These are phyloP conservation scores for Cheilosia impressa DNA, from an alignment of 2,888 invertebrate species.

Conservation along the genomic window DNA sequence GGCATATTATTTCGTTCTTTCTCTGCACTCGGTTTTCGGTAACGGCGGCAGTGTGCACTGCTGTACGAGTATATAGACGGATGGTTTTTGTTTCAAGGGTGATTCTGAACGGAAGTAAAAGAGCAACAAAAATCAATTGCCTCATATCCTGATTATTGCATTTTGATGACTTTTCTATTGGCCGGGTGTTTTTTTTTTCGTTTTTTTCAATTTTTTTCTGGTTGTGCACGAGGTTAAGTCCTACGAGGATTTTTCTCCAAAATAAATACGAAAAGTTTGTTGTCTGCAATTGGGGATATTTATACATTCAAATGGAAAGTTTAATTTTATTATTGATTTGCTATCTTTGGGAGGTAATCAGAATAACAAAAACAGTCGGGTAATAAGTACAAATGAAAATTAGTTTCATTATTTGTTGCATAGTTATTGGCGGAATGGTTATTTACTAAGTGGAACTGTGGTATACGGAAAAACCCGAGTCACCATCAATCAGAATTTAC, in stretches of 20 bases:
- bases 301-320: constrained; percentile 12
- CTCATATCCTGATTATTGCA: constrained; percentile 79
- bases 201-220: background rate
- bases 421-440: background rate
- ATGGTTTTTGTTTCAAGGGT: background rate
- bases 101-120: constrained; percentile 44
- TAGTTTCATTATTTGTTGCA: constrained; percentile 10
- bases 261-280: constrained; percentile 33
- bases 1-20: constrained; percentile 30
- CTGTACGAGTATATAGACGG: background rate
- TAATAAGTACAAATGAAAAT: background rate
- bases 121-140: constrained; percentile 68
- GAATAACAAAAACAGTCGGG: constrained; percentile 6
- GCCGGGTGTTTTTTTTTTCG: constrained; percentile 6
- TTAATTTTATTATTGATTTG: constrained; percentile 39
- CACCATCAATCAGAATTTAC: background rate
- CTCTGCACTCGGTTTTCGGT: background rate
- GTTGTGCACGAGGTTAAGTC: constrained; percentile 44
- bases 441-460: too few relatives aligned
- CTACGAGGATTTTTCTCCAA: constrained; percentile 2
- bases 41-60: background rate
- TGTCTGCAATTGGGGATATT: constrained; percentile 1
- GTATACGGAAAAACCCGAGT: too few relatives aligned
- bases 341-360: background rate
- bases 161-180: constrained; percentile 82